Evolutionary conservation across 1,140 invertebrate species (phyloP), one percentile per base, ranked within the genome.

Genomic region (Triops cancriformis): DNA sequence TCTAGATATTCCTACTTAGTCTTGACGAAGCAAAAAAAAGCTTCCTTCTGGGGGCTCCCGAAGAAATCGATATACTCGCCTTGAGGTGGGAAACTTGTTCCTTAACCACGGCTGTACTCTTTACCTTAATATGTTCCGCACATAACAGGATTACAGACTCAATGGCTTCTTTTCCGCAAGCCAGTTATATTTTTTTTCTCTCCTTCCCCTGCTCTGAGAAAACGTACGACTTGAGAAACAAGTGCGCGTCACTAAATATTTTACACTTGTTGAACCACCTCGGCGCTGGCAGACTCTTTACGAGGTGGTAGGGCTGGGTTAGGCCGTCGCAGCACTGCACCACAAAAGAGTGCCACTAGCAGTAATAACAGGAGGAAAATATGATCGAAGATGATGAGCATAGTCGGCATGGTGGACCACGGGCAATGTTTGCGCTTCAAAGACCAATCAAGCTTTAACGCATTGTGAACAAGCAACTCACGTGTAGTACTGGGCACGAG

Each of bases 301-400:
- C 27, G 27, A 31, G 28, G 73, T 42, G 28, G 12, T 5, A 27
- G 41, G 18, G 64, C 41, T n/a, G 42, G 73, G 41, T 64, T 64
- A 64, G 51, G 23, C 14, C 23, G 51, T 64, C 51, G 37, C 37
- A 76, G 74, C 43, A 80, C 74, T 43, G 79, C 81, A 14, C 81
- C 81, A 76, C 81, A 82, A 78, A 82, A 82, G 14, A 82, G 79
- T 7, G 81, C 81, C 28, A 82, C 81, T 18, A 82, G 74, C 64
- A 82, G 80, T 73, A 82, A 77, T 72, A 82, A 79, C n/a, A 82
- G 79, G 0, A 82, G 79, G 73, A 82, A 82, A 51, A 82, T 79
- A 80, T 82, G 81, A 77, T 82, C 81, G 73, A 82, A 82, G 76
- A 82, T 82, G 79, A 82, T 82, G 27, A 82, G 80, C 31, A 81